Evolutionary conservation across 1,140 invertebrate species (phyloP).

Genomic region (Apis dorsata): DNA sequence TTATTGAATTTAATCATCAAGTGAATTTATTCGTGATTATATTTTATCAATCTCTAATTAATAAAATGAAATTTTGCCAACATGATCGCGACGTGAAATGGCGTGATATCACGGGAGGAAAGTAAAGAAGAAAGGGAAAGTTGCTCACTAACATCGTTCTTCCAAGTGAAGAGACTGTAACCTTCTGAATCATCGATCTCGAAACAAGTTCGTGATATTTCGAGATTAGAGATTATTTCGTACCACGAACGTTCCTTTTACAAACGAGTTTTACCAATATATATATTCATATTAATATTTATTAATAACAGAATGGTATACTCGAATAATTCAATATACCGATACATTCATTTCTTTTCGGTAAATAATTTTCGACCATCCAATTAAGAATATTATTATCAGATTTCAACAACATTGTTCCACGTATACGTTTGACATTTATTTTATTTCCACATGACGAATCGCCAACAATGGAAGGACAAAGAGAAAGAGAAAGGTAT

Average conservation of each 20-base stretch:
- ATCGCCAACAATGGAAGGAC: neutral
- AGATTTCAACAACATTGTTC: neutral
- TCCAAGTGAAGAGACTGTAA: slow-evolving; percentile 39
- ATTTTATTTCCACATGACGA: neutral
- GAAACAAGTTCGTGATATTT: slow-evolving; percentile 42
- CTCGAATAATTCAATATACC: neutral
- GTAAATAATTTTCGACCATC: neutral
- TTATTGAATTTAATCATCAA: neutral
- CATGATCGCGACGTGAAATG: neutral
- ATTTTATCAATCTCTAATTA: slow-evolving; percentile 2
- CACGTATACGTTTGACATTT: neutral
- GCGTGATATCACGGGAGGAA: slow-evolving; percentile 15
- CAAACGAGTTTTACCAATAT: neutral
- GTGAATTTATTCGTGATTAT: no score
- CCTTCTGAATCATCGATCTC: slow-evolving; percentile 36
- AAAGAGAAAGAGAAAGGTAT: neutral
- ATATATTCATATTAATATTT: neutral
- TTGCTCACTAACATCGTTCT: slow-evolving; percentile 31
- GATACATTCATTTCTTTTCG: neutral
- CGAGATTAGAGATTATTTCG: slow-evolving; percentile 4
- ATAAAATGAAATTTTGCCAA: neutral
- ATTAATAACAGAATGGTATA: neutral
- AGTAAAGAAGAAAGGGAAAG: slow-evolving; percentile 50
- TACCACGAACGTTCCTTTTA: neutral
- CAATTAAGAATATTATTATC: neutral